Base-by-base conservation (phyloP, 2,888 invertebrate genomes). In the Dione juno region DNA sequence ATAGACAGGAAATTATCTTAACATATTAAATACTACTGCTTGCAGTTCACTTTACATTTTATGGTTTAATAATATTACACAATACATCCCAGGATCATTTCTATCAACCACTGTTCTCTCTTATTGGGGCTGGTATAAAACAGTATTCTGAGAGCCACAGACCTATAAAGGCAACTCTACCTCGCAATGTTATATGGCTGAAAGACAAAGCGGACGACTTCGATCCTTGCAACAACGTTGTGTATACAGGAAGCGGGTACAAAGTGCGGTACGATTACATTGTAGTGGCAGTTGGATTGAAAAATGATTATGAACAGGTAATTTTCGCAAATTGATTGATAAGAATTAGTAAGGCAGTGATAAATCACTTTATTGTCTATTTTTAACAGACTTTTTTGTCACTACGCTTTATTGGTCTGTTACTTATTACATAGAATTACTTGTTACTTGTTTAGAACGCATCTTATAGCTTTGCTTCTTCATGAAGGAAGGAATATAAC, bases 81-180 rank as follows among this genome's bases (percentile, higher is more conserved):
- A 28, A 16, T 37, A 37, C 28, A 28, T 61, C 45, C 28, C 69
- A 97, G 96, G 88, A 92, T 71, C 99, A 99, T 88, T 99, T 97
- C 88, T 99, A 99, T 88, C 99, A 99, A 88, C 97, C 99, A 0
- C 94, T 97, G 85, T 99, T 98, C 89, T 98, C 99, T 0, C 89
- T 99, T 67, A 95, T 99, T 66, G 99, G 98, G 0, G 98, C 97
- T 3, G 99, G 99, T 0, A 94, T 98, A 78, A 97, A 96, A 83
- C 92, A 91, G 14, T 84, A 98, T 57, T 87, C 94, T 6, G 92
- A 96, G 3, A 94, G 96, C 0, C 89, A 92, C 63, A 94, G 93
- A 67, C 85, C 93, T 0, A 96, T 96, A 94, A 86, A 84, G 74
- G 85, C 94, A 35, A 95, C 98, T 10, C 86, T 99, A 21, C 98